Conservation (phyloP, 2,797 vertebrate genomes). For the Lemur catta region DNA sequence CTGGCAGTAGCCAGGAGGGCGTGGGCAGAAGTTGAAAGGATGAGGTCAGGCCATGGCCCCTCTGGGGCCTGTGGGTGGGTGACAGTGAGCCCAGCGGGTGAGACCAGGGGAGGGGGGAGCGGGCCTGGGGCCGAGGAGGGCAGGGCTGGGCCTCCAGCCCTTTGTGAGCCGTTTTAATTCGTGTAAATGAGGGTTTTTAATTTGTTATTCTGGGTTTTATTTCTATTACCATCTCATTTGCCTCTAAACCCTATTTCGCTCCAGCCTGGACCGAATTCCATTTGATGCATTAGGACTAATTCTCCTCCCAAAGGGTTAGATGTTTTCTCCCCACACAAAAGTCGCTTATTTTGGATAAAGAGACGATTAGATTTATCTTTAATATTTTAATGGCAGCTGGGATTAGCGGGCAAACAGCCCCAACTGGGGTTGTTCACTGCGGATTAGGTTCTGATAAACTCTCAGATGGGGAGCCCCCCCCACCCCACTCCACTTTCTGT, state of each 20-base stretch:
- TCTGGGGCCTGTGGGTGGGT: not conserved
- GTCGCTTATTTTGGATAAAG: conserved; percentile 91
- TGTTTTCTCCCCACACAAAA: conserved; percentile 87
- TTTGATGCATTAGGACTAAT: conserved; percentile 89
- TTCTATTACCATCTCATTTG: conserved; percentile 88
- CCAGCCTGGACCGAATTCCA: conserved; percentile 85
- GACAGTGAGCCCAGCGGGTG: not conserved
- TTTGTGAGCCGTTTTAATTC: conserved; percentile 85
- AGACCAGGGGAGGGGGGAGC: not conserved
- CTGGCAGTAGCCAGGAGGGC: not conserved
- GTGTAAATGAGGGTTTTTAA: conserved; percentile 89
- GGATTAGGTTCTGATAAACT: conserved; percentile 89
- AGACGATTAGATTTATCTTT: conserved; percentile 90
- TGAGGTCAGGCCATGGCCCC: not conserved
- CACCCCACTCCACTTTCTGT: conserved; percentile 74
- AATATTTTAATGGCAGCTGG: conserved; percentile 91
- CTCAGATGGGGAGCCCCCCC: conserved; percentile 82
- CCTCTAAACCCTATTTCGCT: conserved; percentile 86
- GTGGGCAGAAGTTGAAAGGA: not conserved
- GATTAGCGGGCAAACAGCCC: conserved; percentile 86
- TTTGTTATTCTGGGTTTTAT: conserved; percentile 88
- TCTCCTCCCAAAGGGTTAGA: conserved; percentile 87
- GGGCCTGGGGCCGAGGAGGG: not conserved
- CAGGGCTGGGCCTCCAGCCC: conserved; percentile 44
- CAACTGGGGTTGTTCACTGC: conserved; percentile 78